phyloP scores from a whole-genome alignment of 2,113 vertebrate genomes.

The Taxidea taxus region DNA sequence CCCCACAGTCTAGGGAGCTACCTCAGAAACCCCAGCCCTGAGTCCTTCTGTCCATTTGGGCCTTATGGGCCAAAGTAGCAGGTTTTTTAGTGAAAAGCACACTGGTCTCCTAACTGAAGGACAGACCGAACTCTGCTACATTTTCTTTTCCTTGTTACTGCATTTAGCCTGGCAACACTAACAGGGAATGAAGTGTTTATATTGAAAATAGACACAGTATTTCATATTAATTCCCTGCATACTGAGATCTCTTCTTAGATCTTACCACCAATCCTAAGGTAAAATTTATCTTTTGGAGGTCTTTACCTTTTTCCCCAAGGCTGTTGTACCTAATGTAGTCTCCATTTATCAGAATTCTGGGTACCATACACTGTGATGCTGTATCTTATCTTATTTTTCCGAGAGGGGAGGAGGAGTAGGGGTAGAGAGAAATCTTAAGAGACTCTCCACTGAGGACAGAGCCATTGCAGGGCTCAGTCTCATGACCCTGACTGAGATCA shows the following conservation, averaged over 20 bases:
- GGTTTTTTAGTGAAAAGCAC: neutral
- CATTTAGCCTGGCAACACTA: neutral
- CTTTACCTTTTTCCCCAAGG: neutral
- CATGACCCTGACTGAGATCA: neutral
- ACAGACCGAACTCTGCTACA: neutral
- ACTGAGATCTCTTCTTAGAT: neutral
- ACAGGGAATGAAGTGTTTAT: neutral
- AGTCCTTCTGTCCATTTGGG: neutral
- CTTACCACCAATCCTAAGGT: neutral
- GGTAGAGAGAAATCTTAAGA: neutral
- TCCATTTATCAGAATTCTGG: neutral
- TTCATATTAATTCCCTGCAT: neutral
- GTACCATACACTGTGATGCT: neutral
- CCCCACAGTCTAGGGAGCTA: neutral
- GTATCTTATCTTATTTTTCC: neutral
- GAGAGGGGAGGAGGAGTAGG: neutral
- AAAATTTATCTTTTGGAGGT: neutral
- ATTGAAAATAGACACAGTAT: neutral
- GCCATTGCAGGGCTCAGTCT: neutral
- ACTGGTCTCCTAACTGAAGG: neutral
- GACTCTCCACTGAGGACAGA: neutral
- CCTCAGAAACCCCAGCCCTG: neutral
- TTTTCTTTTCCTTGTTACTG: constrained; percentile 1
- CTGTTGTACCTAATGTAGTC: neutral
- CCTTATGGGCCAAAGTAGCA: neutral